These are phyloP conservation scores for Drosophila lutescens DNA, from an alignment of 2,888 invertebrate genomes.

Conservation along the genomic window DNA sequence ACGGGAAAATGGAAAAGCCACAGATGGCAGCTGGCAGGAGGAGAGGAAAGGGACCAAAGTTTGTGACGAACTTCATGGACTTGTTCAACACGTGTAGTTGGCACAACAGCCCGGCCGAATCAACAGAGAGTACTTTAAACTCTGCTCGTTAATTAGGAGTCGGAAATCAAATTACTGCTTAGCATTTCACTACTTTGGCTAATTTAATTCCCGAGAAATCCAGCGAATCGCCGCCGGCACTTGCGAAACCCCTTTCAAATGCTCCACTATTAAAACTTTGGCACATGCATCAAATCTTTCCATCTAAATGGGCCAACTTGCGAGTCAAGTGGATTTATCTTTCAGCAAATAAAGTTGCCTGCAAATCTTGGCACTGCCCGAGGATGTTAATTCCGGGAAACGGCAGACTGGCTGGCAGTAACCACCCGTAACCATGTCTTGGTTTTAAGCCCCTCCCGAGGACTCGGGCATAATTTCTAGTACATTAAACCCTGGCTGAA, in stretches of 20 bases:
- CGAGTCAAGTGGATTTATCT: constrained; percentile 70
- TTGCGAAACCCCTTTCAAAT: constrained; percentile 43
- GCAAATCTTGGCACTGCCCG: constrained; percentile 51
- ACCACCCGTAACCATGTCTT: constrained; percentile 39
- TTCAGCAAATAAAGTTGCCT: constrained; percentile 61
- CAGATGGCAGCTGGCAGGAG: constrained; percentile 26
- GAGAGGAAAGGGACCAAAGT: constrained; percentile 16
- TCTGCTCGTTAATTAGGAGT: constrained; percentile 32
- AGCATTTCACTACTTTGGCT: constrained; percentile 6
- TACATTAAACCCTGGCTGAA: constrained; percentile 56
- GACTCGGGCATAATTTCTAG: constrained; percentile 67
- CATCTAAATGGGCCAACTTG: constrained; percentile 68
- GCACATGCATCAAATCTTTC: constrained; percentile 50
- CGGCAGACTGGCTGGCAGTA: constrained; percentile 9
- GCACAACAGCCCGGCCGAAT: constrained; percentile 19
- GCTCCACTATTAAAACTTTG: constrained; percentile 39
- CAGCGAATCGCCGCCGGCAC: constrained; percentile 32
- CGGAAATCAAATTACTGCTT: constrained; percentile 32
- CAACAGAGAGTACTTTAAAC: constrained; percentile 24
- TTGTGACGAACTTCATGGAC: constrained; percentile 59
- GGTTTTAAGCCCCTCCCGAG: constrained; percentile 49
- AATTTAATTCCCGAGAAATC: constrained; percentile 23
- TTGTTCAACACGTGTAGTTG: constrained; percentile 70
- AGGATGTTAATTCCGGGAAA: constrained; percentile 60
- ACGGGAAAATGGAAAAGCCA: constrained; percentile 27